A percentile compares a stretch with the other conserved stretches of the same genome.
Conservation (phyloP, 2,888 invertebrate genomes). For the Anthophora plumipes region DNA sequence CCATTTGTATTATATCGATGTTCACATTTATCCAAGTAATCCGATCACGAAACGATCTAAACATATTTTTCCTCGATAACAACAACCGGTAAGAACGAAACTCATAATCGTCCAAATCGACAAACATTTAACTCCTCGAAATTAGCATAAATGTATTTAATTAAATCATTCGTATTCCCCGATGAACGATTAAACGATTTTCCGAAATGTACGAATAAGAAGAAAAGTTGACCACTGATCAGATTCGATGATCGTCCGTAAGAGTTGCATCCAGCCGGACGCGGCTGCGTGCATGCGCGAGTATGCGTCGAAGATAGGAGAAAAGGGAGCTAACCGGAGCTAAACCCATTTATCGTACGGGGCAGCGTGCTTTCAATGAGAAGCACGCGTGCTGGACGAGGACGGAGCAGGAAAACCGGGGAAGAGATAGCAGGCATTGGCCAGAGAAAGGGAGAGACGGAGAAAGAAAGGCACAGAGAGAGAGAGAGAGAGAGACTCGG, state of each 20-base stretch:
- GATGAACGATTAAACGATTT: not conserved
- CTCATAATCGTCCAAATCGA: no score
- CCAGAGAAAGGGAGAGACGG: not conserved
- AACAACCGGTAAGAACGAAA: no score
- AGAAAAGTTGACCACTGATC: constrained; percentile 20
- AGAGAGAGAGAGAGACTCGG: not conserved
- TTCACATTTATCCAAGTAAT: no score
- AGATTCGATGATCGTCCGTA: constrained; percentile 43
- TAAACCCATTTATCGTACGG: constrained; percentile 73
- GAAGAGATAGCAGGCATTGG: constrained; percentile 4
- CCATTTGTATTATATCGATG: no score
- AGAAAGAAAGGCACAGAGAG: constrained; percentile 1
- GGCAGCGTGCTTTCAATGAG: constrained; percentile 63
- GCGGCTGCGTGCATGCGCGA: constrained; percentile 30
- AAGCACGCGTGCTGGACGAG: constrained; percentile 38
- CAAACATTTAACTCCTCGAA: no score
- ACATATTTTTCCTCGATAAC: no score
- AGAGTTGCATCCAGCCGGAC: constrained; percentile 52
- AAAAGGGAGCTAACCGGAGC: constrained; percentile 77
- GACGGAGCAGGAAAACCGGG: constrained; percentile 49
- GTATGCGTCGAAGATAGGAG: constrained; percentile 58
- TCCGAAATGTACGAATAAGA: not conserved
- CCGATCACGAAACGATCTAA: no score
- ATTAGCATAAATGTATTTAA: no score
- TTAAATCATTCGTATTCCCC: no score